Evolutionary conservation across 23 tunicate species (phyloP).

Genomic region (Ascidia mentula): DNA sequence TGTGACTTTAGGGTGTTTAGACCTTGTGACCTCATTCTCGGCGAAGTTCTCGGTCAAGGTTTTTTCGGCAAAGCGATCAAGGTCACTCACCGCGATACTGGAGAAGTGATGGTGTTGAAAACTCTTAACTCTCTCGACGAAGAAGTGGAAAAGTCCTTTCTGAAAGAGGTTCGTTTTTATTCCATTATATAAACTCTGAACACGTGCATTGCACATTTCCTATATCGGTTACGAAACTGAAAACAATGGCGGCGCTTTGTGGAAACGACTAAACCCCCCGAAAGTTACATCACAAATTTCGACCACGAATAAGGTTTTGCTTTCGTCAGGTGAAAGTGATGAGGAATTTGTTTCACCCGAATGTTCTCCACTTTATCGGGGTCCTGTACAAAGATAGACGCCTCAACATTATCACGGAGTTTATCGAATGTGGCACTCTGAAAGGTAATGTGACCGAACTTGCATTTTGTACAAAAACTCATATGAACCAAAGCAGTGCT

Average conservation of each 20-base stretch:
- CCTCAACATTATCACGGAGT: conserved; percentile 85
- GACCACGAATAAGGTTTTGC: not conserved
- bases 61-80: conserved; percentile 94
- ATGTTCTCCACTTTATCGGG: conserved; percentile 89
- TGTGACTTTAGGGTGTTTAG: conserved; percentile 85
- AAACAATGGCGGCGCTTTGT: no score
- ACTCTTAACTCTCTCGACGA: conserved; percentile 64
- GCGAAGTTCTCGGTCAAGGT: conserved; percentile 87
- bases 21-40: conserved; percentile 81
- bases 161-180: conserved; percentile 70
- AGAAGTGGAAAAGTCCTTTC: conserved; percentile 67
- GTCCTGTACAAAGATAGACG: conserved; percentile 80
- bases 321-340: conserved; percentile 85
- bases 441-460: conserved; percentile 61
- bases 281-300: no score
- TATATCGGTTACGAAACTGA: not conserved
- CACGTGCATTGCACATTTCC: not conserved
- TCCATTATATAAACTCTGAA: not conserved
- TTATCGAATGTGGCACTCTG: conserved; percentile 87
- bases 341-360: conserved; percentile 74
- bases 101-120: conserved; percentile 96
- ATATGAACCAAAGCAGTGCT: no score
- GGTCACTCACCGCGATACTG: conserved; percentile 94
- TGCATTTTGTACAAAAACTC: no score
- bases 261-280: no score